Base-by-base conservation (phyloP, 2,888 invertebrate genomes). In the Cheilosia impressa region DNA sequence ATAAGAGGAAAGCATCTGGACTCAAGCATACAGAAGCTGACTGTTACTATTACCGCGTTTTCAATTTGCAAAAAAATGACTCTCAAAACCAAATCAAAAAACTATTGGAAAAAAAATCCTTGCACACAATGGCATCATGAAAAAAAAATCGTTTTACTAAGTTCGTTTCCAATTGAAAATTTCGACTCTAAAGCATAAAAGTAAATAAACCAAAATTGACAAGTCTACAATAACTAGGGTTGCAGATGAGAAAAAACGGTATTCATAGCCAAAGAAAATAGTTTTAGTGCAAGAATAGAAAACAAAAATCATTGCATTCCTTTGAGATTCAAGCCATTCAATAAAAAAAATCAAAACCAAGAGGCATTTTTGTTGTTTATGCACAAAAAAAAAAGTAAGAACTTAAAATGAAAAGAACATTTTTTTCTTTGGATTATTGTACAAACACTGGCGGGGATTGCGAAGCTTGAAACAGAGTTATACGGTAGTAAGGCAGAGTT, bases 401-500 rank as follows among this genome's bases (percentile, higher is more conserved):
- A 52, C 13, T 9, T 5, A 60, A 77, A 41, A 50, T 38, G 47
- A 69, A 53, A 45, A 45, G 47, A 45, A 62, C 53, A 62, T 4
- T 52, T n/a, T 47, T 38, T 69, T 76, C 47, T 60, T 53, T 41
- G 47, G 66, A 63, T 72, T 66, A 81, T 84, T 85, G 45, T 71
- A 85, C 81, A 85, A 83, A 85, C 81, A 85, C 85, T 85, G 85
- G 85, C 85, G 81, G 85, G 85, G 75, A 81, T 72, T 77, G 85
- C 85, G 85, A 85, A 85, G 85, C 85, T 85, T 80, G 68, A 85
- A 85, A 85, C 85, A 85, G 85, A 85, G 66, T 81, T 76, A 72
- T 76, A 81, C 71, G 75, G 80, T 76, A 62, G 60, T 80, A 76
- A 85, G 85, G 85, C 81, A 77, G 80, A 78, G 50, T 63, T 76